phyloP scores from a whole-genome alignment of 2,113 vertebrate species.

The Chauna torquata region DNA sequence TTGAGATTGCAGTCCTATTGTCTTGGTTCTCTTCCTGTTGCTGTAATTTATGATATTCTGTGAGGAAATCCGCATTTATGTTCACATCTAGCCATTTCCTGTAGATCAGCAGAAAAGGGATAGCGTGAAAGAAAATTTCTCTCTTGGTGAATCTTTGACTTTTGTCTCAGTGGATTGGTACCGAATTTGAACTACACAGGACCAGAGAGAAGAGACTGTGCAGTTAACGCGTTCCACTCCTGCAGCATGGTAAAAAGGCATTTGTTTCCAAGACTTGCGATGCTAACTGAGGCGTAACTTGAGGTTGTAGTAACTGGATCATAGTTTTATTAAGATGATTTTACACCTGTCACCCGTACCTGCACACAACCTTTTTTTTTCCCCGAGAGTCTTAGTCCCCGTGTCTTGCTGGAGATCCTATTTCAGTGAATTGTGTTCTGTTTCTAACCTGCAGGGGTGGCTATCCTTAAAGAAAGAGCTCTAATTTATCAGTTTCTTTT shows the following conservation, averaged over 20 bases:
- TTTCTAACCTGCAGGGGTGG: background rate
- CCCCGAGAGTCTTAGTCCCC: background rate
- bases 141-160: background rate
- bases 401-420: background rate
- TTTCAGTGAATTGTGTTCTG: background rate
- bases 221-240: rapidly evolving
- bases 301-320: background rate
- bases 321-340: background rate
- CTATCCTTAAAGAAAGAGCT: background rate
- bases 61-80: slow-evolving; percentile 50
- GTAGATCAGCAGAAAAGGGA: background rate
- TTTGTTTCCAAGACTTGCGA: background rate
- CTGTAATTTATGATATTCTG: slow-evolving; percentile 27
- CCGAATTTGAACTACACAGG: background rate
- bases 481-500: background rate
- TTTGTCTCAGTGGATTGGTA: background rate
- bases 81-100: slow-evolving; percentile 39
- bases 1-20: slow-evolving; percentile 55
- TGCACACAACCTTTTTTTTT: background rate
- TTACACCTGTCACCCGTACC: background rate
- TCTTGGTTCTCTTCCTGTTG: slow-evolving; percentile 65
- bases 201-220: background rate
- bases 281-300: background rate
- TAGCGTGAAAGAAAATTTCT: background rate
- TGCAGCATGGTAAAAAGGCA: rapidly evolving